These are phyloP conservation scores for Abscondita cerata DNA, from an alignment of 2,888 invertebrate species.

Conservation along the genomic window DNA sequence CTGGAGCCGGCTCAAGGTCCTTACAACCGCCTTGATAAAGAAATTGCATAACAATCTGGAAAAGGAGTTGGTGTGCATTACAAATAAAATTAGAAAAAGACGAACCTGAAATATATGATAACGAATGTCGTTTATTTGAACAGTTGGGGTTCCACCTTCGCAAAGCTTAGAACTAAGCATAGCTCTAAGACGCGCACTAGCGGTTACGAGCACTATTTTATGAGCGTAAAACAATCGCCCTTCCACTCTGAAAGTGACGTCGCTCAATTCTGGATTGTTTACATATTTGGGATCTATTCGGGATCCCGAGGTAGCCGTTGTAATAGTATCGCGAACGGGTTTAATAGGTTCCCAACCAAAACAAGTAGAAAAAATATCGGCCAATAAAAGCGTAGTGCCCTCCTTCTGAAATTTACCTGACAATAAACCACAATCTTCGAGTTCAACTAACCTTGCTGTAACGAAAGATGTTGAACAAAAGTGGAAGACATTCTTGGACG, in stretches of 20 bases:
- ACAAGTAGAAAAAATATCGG: slow-evolving; percentile 89
- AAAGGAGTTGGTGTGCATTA: slow-evolving; percentile 31
- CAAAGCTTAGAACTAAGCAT: slow-evolving; percentile 82
- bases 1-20: slow-evolving; percentile 76
- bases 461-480: slow-evolving; percentile 88
- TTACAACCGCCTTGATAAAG: slow-evolving; percentile 89
- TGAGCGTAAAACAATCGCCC: slow-evolving; percentile 92
- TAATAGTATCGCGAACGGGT: slow-evolving; percentile 70
- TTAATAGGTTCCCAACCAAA: slow-evolving; percentile 88
- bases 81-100: slow-evolving; percentile 1
- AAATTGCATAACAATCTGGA: slow-evolving; percentile 90
- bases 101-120: slow-evolving; percentile 90
- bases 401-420: slow-evolving; percentile 72
- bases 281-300: slow-evolving; percentile 92
- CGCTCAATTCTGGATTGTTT: slow-evolving; percentile 91
- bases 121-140: slow-evolving; percentile 91
- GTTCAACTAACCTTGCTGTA: slow-evolving; percentile 60
- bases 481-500: slow-evolving; percentile 87
- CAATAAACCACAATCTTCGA: not conserved
- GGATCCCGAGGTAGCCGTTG: slow-evolving; percentile 71
- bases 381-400: slow-evolving; percentile 83
- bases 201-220: slow-evolving; percentile 91
- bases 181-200: slow-evolving; percentile 83
- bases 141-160: slow-evolving; percentile 80
- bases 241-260: slow-evolving; percentile 91